phyloP scores from a whole-genome alignment of 2,888 invertebrate species.

The Athalia cordata region DNA sequence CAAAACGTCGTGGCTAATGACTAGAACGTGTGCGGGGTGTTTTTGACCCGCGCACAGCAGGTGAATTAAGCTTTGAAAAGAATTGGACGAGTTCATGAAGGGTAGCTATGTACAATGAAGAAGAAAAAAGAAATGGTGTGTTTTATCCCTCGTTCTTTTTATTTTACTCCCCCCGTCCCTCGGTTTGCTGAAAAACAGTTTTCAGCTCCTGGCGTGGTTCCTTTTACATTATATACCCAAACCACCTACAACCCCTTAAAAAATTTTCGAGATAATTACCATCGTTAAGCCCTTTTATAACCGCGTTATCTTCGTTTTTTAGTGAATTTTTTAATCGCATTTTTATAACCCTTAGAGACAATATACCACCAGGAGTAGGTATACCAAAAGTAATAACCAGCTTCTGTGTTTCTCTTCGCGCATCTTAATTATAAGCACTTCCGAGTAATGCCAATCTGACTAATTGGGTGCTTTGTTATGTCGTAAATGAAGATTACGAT shows the following conservation, averaged over 20 bases:
- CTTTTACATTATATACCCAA: constrained; percentile 6
- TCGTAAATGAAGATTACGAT: background rate
- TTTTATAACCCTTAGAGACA: constrained; percentile 1
- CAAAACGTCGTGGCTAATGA: constrained; percentile 9
- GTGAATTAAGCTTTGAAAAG: constrained; percentile 35
- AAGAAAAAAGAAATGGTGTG: constrained; percentile 2
- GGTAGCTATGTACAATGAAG: constrained; percentile 30
- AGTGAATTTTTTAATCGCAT: constrained; percentile 31
- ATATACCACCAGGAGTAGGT: background rate
- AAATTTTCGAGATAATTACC: constrained; percentile 42
- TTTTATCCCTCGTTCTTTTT: constrained; percentile 7
- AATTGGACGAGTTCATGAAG: constrained; percentile 35
- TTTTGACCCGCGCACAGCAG: constrained; percentile 10
- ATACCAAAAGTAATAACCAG: no score
- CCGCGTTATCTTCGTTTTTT: constrained; percentile 14
- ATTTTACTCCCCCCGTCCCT: background rate
- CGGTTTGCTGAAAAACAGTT: background rate
- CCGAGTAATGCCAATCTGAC: no score
- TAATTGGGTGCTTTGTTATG: background rate
- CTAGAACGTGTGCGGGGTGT: background rate
- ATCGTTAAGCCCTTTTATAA: constrained; percentile 29
- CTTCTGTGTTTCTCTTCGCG: no score
- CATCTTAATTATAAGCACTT: no score
- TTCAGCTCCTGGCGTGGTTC: background rate
- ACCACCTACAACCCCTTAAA: background rate